Evolutionary conservation across 2,888 invertebrate species (phyloP).

Genomic region (Clunio marinus): DNA sequence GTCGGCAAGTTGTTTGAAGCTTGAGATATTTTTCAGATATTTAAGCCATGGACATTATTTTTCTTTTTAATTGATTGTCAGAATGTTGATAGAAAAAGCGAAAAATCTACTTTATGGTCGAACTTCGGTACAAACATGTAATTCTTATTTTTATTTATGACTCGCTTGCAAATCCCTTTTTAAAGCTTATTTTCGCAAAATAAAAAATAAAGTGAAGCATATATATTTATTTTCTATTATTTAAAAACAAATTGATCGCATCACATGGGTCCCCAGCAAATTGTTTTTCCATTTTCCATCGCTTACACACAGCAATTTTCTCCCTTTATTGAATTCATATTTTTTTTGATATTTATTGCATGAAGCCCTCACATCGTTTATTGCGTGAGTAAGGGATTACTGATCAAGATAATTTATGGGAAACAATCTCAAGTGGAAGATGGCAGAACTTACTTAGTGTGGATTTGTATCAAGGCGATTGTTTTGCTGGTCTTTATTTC

Average conservation of each 20-base stretch:
- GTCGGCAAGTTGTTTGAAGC: no score
- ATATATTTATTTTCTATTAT: conserved; percentile 27
- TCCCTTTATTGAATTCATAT: conserved; percentile 35
- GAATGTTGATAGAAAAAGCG: background rate
- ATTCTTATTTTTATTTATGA: conserved; percentile 34
- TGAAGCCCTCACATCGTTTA: background rate
- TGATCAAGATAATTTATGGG: conserved; percentile 11
- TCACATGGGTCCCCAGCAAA: conserved; percentile 27
- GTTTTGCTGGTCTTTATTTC: no score
- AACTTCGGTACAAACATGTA: background rate
- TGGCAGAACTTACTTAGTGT: background rate
- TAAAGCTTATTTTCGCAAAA: conserved; percentile 30
- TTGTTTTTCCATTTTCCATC: conserved; percentile 25
- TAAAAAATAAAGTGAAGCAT: background rate
- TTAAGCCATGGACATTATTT: no score
- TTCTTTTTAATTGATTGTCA: conserved; percentile 22
- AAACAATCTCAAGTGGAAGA: background rate
- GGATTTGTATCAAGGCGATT: no score
- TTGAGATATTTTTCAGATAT: no score
- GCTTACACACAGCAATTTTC: background rate
- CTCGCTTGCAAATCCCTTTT: conserved; percentile 34
- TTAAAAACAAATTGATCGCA: conserved; percentile 36
- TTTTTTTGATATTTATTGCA: conserved; percentile 19
- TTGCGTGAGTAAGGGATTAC: conserved; percentile 27
- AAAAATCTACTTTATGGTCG: background rate